phyloP scores from a whole-genome alignment of 53 echinoderm and acorn worm genomes.

The Patiria pectinifera region DNA sequence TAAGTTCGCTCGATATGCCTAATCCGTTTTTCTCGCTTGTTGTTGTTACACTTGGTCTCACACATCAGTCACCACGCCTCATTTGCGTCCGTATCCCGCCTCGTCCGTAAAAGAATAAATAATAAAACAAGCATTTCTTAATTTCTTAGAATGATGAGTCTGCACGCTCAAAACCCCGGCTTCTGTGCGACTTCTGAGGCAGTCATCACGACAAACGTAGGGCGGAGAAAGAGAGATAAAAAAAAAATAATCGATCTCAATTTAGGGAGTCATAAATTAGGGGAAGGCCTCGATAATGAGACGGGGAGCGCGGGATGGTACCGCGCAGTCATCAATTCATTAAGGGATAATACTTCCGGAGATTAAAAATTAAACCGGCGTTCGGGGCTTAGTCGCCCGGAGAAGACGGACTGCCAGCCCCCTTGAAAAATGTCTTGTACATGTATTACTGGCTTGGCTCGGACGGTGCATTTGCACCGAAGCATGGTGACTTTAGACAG shows the following conservation, averaged over 20 bases:
- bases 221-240: not conserved
- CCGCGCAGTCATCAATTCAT: constrained; percentile 28
- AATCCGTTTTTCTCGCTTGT: not conserved
- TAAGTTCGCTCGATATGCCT: not conserved
- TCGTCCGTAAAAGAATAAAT: not conserved
- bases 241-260: constrained; percentile 8
- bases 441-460: not conserved
- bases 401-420: constrained; percentile 1
- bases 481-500: constrained; percentile 25
- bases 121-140: too few relatives aligned
- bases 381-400: constrained; percentile 3
- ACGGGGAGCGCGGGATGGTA: not conserved
- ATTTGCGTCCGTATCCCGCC: not conserved
- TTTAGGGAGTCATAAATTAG: constrained; percentile 10
- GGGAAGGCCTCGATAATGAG: constrained; percentile 13
- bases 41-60: constrained; percentile 7
- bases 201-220: constrained; percentile 6
- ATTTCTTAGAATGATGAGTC: not conserved
- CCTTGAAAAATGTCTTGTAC: not conserved
- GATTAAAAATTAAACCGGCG: constrained; percentile 53
- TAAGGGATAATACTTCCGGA: constrained; percentile 54
- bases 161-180: not conserved
- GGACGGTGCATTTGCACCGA: not conserved
- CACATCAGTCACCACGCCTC: not conserved
- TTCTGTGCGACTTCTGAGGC: not conserved